These are phyloP conservation scores for Venustaconcha ellipsiformis DNA, from an alignment of 1,140 invertebrate genomes.

Conservation along the genomic window DNA sequence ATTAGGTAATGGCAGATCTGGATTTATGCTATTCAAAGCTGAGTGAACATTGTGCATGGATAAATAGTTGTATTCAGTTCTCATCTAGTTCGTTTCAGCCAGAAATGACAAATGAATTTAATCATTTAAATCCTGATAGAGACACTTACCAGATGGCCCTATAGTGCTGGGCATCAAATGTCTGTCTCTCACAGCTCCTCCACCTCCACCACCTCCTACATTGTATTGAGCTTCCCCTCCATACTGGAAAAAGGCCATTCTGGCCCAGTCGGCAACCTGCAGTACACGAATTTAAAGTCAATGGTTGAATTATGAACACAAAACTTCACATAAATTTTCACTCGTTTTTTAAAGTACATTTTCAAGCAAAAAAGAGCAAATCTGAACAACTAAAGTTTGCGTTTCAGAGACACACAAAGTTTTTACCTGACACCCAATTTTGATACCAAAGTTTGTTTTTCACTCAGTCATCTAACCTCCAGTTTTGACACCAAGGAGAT, in stretches of 20 bases:
- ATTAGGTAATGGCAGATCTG: too few species aligned
- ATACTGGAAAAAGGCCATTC: constrained; percentile 91
- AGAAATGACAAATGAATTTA: not conserved
- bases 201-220: constrained; percentile 34
- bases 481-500: too few species aligned
- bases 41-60: too few species aligned
- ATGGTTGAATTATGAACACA: too few species aligned
- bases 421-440: too few species aligned
- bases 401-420: too few species aligned
- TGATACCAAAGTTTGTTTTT: too few species aligned
- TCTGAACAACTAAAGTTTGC: not conserved
- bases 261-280: constrained; percentile 85
- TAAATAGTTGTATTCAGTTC: too few species aligned
- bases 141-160: constrained; percentile 36
- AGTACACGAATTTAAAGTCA: not conserved
- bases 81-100: too few species aligned
- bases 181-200: constrained; percentile 15
- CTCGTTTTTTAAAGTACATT: not conserved
- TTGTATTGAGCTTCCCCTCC: constrained; percentile 79
- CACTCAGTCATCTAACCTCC: too few species aligned
- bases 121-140: not conserved
- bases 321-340: not conserved
- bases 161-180: constrained; percentile 46
- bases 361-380: not conserved
- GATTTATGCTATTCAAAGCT: too few species aligned